These are phyloP conservation scores for Dysidea cf. avara DNA, from an alignment of 37 sponge, comb jelly and placozoan genomes.

Conservation along the genomic window DNA sequence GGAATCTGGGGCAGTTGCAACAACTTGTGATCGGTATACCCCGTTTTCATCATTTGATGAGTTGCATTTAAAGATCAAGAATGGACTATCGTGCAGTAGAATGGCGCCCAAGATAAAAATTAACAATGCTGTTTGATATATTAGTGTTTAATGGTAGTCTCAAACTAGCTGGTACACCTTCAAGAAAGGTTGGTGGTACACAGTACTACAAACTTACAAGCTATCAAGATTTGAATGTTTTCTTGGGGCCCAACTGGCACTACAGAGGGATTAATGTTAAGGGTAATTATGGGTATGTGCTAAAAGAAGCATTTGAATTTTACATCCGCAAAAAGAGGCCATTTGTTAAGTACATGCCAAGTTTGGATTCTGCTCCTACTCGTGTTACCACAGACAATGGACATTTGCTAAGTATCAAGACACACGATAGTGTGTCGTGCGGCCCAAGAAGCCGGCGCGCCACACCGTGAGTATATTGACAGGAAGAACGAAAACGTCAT, in stretches of 20 bases:
- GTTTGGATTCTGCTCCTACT: too few relatives aligned
- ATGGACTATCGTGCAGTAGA: background rate
- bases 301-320: background rate
- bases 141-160: slow-evolving; percentile 18
- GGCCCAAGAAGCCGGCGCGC: too few relatives aligned
- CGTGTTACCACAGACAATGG: too few relatives aligned
- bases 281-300: background rate
- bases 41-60: slow-evolving; percentile 4
- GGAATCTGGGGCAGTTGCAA: too few relatives aligned
- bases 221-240: slow-evolving; percentile 4
- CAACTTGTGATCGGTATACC: too few relatives aligned
- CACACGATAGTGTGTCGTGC: too few relatives aligned
- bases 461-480: too few relatives aligned
- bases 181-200: background rate
- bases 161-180: background rate
- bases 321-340: background rate
- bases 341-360: background rate
- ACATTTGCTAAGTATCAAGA: too few relatives aligned
- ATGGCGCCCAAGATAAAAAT: background rate
- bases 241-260: too few relatives aligned
- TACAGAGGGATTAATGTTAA: background rate
- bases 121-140: slow-evolving; percentile 11
- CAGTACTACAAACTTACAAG: slow-evolving; percentile 1
- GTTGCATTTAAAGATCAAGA: slow-evolving; percentile 5
- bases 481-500: too few relatives aligned